Evolutionary conservation across 2,797 vertebrate species (phyloP).

Genomic region (Erpetoichthys calabaricus): DNA sequence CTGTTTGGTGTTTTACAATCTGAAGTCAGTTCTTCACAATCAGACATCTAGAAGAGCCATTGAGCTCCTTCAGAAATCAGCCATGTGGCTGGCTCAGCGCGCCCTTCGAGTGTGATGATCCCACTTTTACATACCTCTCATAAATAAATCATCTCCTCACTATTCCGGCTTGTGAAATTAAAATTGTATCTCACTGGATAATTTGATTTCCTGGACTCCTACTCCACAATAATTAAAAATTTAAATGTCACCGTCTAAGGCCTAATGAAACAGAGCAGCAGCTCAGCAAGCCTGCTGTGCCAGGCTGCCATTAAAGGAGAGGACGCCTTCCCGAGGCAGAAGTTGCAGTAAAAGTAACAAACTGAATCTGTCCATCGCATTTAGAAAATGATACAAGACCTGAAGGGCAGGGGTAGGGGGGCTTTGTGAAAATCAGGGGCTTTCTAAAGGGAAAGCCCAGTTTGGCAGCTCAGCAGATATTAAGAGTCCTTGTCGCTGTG

Average conservation of each 20-base stretch:
- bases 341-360: too few relatives aligned
- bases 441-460: too few relatives aligned
- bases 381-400: too few relatives aligned
- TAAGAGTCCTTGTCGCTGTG: too few relatives aligned
- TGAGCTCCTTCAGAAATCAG: too few relatives aligned
- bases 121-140: neutral
- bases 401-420: too few relatives aligned
- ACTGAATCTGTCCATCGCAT: too few relatives aligned
- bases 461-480: too few relatives aligned
- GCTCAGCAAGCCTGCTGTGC: neutral
- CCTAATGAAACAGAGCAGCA: neutral
- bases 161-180: neutral
- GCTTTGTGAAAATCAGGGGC: too few relatives aligned
- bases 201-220: neutral
- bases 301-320: neutral
- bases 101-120: too few relatives aligned
- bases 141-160: neutral
- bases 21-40: neutral
- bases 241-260: neutral
- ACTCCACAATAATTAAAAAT: neutral
- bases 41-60: too few relatives aligned
- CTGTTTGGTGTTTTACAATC: too few relatives aligned
- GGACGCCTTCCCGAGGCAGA: neutral
- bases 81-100: neutral
- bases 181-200: neutral